phyloP scores from a whole-genome alignment of 2,888 invertebrate genomes.

The Lissocephala sabroskyi region DNA sequence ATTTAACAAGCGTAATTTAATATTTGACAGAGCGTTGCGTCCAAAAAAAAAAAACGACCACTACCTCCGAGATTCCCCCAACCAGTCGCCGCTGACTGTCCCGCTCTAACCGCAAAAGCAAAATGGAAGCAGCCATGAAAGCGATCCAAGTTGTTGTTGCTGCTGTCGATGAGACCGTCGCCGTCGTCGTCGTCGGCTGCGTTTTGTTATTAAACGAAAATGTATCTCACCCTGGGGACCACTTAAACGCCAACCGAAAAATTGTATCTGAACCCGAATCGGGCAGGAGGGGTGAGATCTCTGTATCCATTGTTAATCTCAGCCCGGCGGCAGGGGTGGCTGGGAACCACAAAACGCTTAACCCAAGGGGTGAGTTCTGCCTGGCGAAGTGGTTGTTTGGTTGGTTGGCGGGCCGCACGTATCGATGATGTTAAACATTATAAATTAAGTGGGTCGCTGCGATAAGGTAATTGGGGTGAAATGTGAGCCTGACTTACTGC shows the following conservation, averaged over 20 bases:
- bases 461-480: constrained; percentile 72
- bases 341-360: constrained; percentile 29
- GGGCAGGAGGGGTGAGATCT: constrained; percentile 9
- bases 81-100: constrained; percentile 3
- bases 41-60: too few species aligned
- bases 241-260: constrained; percentile 68
- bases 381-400: constrained; percentile 4
- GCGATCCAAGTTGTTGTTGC: constrained; percentile 44
- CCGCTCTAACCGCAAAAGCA: constrained; percentile 49
- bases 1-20: constrained; percentile 72
- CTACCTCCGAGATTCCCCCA: neutral
- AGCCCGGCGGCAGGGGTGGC: constrained; percentile 19
- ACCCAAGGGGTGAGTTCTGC: constrained; percentile 2
- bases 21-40: constrained; percentile 58
- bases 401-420: constrained; percentile 27
- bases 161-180: too few species aligned
- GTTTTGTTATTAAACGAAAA: constrained; percentile 56
- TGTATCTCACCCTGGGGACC: constrained; percentile 70
- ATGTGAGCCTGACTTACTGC: constrained; percentile 46
- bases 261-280: constrained; percentile 41
- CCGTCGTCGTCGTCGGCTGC: constrained; percentile 23
- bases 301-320: constrained; percentile 63
- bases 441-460: constrained; percentile 69
- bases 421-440: constrained; percentile 62
- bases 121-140: constrained; percentile 62